phyloP scores from a whole-genome alignment of 2,888 invertebrate species.

The Lycophotia porphyrea region DNA sequence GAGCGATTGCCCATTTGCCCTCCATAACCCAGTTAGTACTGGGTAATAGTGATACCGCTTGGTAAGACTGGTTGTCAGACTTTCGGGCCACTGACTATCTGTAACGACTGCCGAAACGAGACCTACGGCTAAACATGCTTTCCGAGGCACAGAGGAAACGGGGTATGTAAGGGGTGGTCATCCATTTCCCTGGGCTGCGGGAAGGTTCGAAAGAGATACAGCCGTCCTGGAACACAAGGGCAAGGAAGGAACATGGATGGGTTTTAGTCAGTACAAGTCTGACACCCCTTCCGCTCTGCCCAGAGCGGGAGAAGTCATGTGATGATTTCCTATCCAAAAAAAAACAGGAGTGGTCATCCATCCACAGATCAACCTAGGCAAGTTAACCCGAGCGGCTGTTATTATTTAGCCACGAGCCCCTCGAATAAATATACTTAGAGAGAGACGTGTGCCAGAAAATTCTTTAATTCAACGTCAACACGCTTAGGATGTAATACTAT shows the following conservation, averaged over 20 bases:
- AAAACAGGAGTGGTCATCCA: neutral
- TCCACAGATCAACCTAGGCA: neutral
- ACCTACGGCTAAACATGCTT: neutral
- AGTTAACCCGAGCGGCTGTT: neutral
- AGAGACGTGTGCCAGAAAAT: neutral
- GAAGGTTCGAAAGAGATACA: no score
- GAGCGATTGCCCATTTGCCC: no score
- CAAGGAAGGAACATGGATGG: no score
- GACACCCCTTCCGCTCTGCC: no score
- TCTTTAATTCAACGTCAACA: conserved; percentile 17
- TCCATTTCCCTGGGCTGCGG: no score
- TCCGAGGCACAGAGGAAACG: neutral
- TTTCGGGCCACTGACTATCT: neutral
- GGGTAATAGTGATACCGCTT: no score
- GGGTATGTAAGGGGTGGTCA: neutral
- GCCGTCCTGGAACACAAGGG: no score
- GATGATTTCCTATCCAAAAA: no score
- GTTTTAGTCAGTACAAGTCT: no score
- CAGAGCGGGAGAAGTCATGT: no score
- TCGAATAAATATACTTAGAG: neutral
- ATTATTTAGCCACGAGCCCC: neutral
- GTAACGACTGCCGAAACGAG: neutral
- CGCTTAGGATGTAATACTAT: conserved; percentile 32
- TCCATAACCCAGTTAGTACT: no score
- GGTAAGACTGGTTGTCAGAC: neutral